A percentile compares a stretch with the other conserved stretches of the same genome.
Conservation (phyloP, 2,888 invertebrate genomes). For the Drosophila paranaensis region DNA sequence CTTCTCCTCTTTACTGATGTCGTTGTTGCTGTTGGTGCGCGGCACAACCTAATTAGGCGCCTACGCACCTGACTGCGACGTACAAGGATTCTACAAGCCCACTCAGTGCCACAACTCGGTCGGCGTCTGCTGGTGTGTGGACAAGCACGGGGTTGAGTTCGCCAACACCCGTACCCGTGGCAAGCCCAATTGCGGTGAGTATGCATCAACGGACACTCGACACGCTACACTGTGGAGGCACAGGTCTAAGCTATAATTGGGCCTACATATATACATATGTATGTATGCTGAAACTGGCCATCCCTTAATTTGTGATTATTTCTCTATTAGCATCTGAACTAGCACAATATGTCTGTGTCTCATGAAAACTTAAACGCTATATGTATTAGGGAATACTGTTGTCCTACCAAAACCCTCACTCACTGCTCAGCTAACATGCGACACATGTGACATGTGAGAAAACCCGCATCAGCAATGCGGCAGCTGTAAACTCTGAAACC, state of each 20-base stretch:
- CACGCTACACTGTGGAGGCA: conserved; percentile 2
- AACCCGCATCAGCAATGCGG: background rate
- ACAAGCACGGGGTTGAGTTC: conserved; percentile 95
- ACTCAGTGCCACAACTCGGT: conserved; percentile 95
- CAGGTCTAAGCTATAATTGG: too few relatives aligned
- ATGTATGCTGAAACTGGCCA: background rate
- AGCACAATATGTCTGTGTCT: too few relatives aligned
- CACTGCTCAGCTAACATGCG: background rate
- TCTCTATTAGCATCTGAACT: too few relatives aligned
- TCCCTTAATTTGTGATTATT: background rate
- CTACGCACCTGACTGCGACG: conserved; percentile 93
- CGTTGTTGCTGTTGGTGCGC: conserved; percentile 7
- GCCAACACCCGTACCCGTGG: conserved; percentile 93
- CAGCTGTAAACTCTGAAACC: background rate
- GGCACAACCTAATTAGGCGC: conserved; percentile 86
- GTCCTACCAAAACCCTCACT: too few relatives aligned
- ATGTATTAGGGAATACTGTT: too few relatives aligned
- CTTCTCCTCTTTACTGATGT: conserved; percentile 22
- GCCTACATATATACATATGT: background rate
- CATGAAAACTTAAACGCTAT: too few relatives aligned
- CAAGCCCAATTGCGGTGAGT: conserved; percentile 92
- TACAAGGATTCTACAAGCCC: conserved; percentile 93
- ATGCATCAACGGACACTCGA: conserved; percentile 19
- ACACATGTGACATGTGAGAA: background rate
- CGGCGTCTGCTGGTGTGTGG: conserved; percentile 97